phyloP scores from a whole-genome alignment of 2,888 invertebrate genomes.

The Synergus gifuensis region DNA sequence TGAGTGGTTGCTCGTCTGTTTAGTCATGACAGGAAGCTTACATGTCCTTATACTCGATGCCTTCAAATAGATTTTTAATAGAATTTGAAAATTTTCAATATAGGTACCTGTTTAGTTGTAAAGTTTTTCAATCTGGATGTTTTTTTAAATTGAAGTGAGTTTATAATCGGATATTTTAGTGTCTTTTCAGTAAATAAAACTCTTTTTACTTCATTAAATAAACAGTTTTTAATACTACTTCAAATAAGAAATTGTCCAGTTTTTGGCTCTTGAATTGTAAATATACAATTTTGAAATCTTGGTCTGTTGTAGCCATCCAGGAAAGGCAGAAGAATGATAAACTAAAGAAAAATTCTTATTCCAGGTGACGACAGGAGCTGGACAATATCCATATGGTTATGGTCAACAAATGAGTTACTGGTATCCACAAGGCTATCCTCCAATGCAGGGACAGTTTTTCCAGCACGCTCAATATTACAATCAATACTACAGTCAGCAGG shows the following conservation, averaged over 20 bases:
- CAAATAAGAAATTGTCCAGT: no score
- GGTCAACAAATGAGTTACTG: conserved; percentile 95
- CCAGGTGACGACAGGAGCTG: conserved; percentile 82
- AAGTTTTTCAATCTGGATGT: no score
- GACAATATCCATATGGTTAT: conserved; percentile 92
- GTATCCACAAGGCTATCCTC: conserved; percentile 90
- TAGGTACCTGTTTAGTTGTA: no score
- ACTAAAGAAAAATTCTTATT: conserved; percentile 5
- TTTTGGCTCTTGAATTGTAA: no score
- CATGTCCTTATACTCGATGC: neutral
- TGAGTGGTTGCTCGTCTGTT: neutral
- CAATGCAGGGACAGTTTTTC: conserved; percentile 90
- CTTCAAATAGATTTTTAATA: neutral
- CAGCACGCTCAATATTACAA: conserved; percentile 84
- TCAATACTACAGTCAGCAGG: conserved; percentile 84
- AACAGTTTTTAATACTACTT: no score
- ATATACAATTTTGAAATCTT: no score
- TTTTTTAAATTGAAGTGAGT: no score
- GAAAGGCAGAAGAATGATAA: no score
- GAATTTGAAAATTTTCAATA: neutral
- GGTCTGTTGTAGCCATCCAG: no score
- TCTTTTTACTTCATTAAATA: no score
- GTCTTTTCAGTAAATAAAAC: no score
- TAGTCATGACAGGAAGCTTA: neutral
- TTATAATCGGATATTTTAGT: no score